Evolutionary conservation across 2,797 vertebrate species (phyloP).

Genomic region (Schizothorax lantsangensis): DNA sequence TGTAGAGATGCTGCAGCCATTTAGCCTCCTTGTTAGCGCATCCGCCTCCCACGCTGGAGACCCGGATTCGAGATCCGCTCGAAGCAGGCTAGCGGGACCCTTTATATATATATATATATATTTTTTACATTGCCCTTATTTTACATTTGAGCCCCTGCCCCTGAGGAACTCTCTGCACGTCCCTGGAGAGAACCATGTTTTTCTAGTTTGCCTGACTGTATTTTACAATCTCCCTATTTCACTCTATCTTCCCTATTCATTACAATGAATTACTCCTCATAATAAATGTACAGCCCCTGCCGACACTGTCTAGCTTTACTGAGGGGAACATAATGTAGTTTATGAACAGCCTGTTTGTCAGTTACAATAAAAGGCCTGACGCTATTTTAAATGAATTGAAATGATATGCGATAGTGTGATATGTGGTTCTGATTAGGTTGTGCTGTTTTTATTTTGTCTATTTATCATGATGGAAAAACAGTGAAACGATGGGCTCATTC

Average conservation of each 20-base stretch:
- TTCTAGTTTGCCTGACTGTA: slow-evolving; percentile 6
- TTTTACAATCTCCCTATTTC: slow-evolving; percentile 15
- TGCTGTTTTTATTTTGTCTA: neutral
- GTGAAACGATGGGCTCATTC: too few species aligned
- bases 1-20: too few species aligned
- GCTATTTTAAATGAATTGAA: neutral
- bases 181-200: neutral
- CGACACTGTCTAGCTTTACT: neutral
- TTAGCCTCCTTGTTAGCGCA: too few species aligned
- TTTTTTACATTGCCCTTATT: too few species aligned
- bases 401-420: neutral
- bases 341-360: slow-evolving; percentile 21
- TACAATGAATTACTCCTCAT: slow-evolving; percentile 14
- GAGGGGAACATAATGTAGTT: slow-evolving; percentile 12
- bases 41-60: too few species aligned
- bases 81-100: too few species aligned
- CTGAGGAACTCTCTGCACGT: too few species aligned
- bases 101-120: too few species aligned
- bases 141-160: too few species aligned
- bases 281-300: slow-evolving; percentile 21
- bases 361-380: slow-evolving; percentile 25
- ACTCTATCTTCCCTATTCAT: slow-evolving; percentile 7
- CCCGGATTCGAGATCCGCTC: too few species aligned
- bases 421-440: neutral
- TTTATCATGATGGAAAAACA: neutral